Base-by-base conservation (phyloP, 2,888 invertebrate species). In the Scelioninae gen. 1 region DNA sequence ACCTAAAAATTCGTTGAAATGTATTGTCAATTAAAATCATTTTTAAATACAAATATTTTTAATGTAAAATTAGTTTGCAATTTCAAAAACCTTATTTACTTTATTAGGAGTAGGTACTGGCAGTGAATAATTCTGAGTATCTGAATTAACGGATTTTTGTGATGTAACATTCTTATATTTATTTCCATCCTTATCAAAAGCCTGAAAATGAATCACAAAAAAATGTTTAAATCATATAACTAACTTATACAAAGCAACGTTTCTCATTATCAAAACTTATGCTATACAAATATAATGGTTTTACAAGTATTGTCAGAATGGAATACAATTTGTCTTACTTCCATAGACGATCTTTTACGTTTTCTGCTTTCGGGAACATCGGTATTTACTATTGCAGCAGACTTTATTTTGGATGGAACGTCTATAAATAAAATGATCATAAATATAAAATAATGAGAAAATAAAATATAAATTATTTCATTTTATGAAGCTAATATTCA, bases 321-420 rank as follows among this genome's bases (percentile, higher is more conserved):
- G n/a, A n/a, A n/a, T n/a, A n/a, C n/a, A n/a, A n/a, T n/a, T n/a
- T n/a, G n/a, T n/a, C n/a, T n/a, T 58, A 84, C 84, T 29, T 82
- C 77, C 31, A 34, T 29, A 7, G 32, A n/a, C 4, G 83, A 63
- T 62, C 40, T 56, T 76, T 82, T 85, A 34, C 82, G 29, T 65
- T 82, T 85, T 72, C 78, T 81, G 9, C 63, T 79, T 55, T 75
- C 56, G 11, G 55, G 65, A 49, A 63, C 58, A 40, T 79, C 79
- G 58, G 43, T 10, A 47, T 68, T 74, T 11, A 55, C 31, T n/a
- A 55, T n/a, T 23, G 49, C 5, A 11, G 40, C n/a, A 11, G 65
- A 32, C 45, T 80, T 80, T 47, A 71, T 53, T 55, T 66, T 75
- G 4, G 78, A 53, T 51, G 51, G 74, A n/a, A 66, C 66, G 65